Conservation (phyloP, 2,797 vertebrate species). For the Falco novaeseelandiae region DNA sequence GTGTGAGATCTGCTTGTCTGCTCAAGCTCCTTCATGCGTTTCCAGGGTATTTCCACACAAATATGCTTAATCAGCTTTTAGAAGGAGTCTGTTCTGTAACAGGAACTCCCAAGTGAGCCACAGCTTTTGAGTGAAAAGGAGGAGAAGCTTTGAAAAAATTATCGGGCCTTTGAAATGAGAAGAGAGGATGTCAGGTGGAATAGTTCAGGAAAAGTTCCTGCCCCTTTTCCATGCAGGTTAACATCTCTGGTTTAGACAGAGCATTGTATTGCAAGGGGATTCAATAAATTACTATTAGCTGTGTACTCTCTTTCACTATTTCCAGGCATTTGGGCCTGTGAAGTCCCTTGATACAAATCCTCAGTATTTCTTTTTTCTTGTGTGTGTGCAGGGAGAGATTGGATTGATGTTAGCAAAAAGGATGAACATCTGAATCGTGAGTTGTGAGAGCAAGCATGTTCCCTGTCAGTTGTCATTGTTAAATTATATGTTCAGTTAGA, state of each 20-base stretch:
- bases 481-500: background rate
- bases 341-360: background rate
- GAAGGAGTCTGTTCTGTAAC: background rate
- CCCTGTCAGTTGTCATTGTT: background rate
- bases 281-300: background rate
- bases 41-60: constrained; percentile 44
- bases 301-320: background rate
- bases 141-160: background rate
- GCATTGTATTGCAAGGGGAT: background rate
- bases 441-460: background rate
- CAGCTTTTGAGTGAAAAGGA: background rate
- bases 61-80: constrained; percentile 15
- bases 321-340: background rate
- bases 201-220: background rate
- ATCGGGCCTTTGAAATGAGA: background rate
- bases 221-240: background rate
- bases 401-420: background rate
- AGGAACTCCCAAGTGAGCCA: background rate
- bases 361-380: background rate
- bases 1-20: constrained; percentile 12
- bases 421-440: background rate
- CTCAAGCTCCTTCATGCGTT: background rate
- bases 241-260: background rate
- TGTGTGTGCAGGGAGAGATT: background rate
- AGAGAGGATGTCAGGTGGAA: background rate